These are phyloP conservation scores for Micoletzkya japonica DNA, from an alignment of 2,888 invertebrate species.

Conservation along the genomic window DNA sequence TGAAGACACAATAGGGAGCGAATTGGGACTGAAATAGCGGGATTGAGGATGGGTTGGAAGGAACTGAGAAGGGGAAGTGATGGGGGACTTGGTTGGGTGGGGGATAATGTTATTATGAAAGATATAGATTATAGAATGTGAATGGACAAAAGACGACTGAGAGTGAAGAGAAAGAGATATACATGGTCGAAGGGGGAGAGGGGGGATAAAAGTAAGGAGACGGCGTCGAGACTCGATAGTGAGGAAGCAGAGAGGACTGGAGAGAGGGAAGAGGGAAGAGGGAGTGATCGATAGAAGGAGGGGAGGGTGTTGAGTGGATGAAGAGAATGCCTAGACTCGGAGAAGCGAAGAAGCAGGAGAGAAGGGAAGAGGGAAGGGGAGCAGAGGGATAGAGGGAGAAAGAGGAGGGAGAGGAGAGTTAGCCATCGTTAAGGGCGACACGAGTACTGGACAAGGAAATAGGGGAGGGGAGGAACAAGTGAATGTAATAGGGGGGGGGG, in stretches of 20 bases:
- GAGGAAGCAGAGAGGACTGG: neutral
- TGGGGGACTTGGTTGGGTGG: neutral
- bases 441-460: neutral
- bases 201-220: neutral
- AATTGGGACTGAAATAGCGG: too few relatives aligned
- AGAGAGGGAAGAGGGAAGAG: neutral
- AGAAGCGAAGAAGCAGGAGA: neutral
- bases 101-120: too few relatives aligned
- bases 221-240: neutral
- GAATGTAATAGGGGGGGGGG: too few relatives aligned
- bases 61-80: neutral
- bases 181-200: conserved; percentile 11
- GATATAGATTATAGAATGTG: neutral
- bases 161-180: too few relatives aligned
- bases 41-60: neutral
- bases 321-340: neutral
- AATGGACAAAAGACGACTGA: neutral
- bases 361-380: conserved; percentile 17
- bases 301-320: neutral
- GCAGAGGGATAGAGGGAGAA: conserved; percentile 22
- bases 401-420: conserved; percentile 9
- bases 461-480: too few relatives aligned
- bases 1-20: too few relatives aligned
- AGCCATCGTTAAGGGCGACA: too few relatives aligned
- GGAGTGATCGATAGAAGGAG: neutral